Evolutionary conservation across 2,113 vertebrate species (phyloP).

Genomic region (Parus major): DNA sequence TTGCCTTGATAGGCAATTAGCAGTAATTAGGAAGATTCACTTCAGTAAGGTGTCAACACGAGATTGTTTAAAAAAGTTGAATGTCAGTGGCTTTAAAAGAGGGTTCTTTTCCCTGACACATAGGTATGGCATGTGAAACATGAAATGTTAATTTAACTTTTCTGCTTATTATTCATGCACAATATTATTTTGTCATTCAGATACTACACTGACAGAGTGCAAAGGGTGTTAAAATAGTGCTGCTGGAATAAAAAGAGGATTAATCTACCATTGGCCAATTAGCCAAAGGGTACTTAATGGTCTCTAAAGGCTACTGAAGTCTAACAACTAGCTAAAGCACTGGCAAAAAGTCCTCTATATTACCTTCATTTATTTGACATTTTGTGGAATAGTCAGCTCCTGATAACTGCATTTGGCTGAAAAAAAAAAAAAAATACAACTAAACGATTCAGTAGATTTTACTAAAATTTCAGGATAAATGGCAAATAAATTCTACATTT

Average conservation of each 20-base stretch:
- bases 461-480: not conserved
- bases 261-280: constrained; percentile 84
- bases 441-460: constrained; percentile 40
- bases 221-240: constrained; percentile 80
- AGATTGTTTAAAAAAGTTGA: constrained; percentile 75
- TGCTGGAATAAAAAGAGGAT: constrained; percentile 81
- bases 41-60: constrained; percentile 76
- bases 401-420: constrained; percentile 64
- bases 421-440: constrained; percentile 53
- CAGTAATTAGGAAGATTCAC: constrained; percentile 81
- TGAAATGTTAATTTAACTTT: constrained; percentile 86
- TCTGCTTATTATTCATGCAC: constrained; percentile 85
- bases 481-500: constrained; percentile 5
- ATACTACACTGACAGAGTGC: constrained; percentile 78
- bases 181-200: constrained; percentile 87
- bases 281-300: constrained; percentile 83
- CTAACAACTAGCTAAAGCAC: constrained; percentile 78
- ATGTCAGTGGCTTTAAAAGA: constrained; percentile 84
- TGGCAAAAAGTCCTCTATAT: constrained; percentile 76
- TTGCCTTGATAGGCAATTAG: constrained; percentile 77
- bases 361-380: constrained; percentile 80
- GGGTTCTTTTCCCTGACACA: constrained; percentile 71
- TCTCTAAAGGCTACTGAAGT: constrained; percentile 84
- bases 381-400: constrained; percentile 68
- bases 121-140: constrained; percentile 78